Evolutionary conservation across 1,140 invertebrate species (phyloP), one percentile per base, ranked within the genome.

Genomic region (Rhagoletis pomonella): DNA sequence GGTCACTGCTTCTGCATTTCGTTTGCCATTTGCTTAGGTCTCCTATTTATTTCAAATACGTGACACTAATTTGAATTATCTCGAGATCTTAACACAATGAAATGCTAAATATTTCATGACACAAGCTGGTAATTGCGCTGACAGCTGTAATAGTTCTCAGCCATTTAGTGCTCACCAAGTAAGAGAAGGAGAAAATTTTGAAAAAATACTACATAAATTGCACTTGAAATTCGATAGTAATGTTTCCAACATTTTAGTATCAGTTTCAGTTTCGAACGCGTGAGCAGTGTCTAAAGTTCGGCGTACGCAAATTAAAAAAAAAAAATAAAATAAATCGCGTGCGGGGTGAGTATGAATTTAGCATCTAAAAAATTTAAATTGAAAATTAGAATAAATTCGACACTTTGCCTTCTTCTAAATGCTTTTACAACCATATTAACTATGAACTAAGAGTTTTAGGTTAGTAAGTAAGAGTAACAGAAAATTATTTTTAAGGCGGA

Each of bases 121-220:
- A 14, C 73, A 19, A 81, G 5, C 17, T 55, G 47, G 73, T 81
- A 81, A 81, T 81, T 81, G 42, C 7, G 9, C 9, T 81, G 73
- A 81, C 73, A 81, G 73, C 73, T 81, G 73, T 9, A 55, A 81
- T 47, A 81, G 42, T 81, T 81, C 73, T 81, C 73, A 58, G 10
- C 47, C 55, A 55, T 81, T 55, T 55, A 55, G 50, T 55, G 50
- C 5, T 55, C 10, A 55, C 50, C 42, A 17, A 73, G 7, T 4
- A 67, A 29, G 19, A 0, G 3, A 6, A 19, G n/a, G 4, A 50
- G 4, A 73, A 47, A 73, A 47, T 0, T 3, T 17, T 44, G 14
- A 73, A 55, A 2, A 55, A 55, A 55, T 10, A 55, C 0, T 10
- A 55, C 50, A 55, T 10, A 7, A 7, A 29, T 29, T 55, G 50